Conservation (phyloP, 2,888 invertebrate genomes). For the Xiphydria camelus region DNA sequence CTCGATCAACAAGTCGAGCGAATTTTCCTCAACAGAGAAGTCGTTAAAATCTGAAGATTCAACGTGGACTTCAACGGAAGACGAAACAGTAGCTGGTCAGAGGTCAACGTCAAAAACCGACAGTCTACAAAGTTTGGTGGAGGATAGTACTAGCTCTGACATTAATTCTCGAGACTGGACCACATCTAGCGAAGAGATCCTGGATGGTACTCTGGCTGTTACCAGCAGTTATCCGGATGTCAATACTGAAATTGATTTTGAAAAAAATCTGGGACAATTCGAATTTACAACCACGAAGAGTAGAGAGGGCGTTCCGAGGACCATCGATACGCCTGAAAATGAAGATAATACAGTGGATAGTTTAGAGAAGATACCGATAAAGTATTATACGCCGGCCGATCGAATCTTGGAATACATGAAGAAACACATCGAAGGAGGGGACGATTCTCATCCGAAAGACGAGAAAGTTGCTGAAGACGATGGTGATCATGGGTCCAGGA, state of each 20-base stretch:
- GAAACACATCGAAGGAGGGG: too few species aligned
- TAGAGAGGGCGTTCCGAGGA: neutral
- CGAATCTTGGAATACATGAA: conserved; percentile 32
- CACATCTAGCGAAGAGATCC: neutral
- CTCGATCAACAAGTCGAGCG: neutral
- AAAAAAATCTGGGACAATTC: neutral
- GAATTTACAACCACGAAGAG: neutral
- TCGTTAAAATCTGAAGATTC: too few species aligned
- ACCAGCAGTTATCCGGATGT: neutral
- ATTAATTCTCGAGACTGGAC: too few species aligned
- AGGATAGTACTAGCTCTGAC: neutral
- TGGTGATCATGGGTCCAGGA: too few species aligned
- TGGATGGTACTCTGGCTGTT: neutral
- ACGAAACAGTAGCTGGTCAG: neutral
- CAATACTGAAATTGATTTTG: neutral
- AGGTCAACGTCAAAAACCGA: neutral
- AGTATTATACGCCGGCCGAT: conserved; percentile 37
- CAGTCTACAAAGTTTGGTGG: neutral
- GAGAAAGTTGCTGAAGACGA: neutral
- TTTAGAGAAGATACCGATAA: conserved; percentile 26
- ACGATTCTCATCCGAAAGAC: too few species aligned
- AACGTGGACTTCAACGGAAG: too few species aligned
- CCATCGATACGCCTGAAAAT: neutral
- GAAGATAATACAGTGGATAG: too few species aligned
- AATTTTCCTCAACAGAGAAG: too few species aligned